Evolutionary conservation across 2,888 invertebrate species (phyloP), one percentile per base, ranked within the genome.

Genomic region (Archaeoteleia sp.): DNA sequence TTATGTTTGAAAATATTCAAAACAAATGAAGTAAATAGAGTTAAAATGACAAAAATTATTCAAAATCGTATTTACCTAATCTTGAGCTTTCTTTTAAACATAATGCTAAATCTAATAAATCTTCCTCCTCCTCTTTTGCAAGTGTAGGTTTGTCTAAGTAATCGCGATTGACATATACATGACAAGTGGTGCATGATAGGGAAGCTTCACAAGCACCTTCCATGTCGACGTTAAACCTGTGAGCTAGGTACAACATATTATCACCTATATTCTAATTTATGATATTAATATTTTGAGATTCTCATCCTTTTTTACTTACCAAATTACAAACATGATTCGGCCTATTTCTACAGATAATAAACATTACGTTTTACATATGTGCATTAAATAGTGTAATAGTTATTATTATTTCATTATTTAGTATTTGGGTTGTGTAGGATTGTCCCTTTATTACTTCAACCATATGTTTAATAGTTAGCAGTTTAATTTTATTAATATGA

Each of bases 201-300:
- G 98, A 98, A 0, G 98, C 99, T 87, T 99, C 99, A 87, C 99
- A 99, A 0, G 99, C 98, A 57, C 95, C 97, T 91, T 99, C 98
- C 91, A 99, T 93, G 82, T 95, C 95, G 75, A 99, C 91, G 55
- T 92, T 93, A 87, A 96, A 90, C 82, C 96, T 90, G 83, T 98
- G 97, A 1, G 98, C 98, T 78, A 99, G 87, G 86, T 97, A 97
- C 76, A 99, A 87, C 0, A 93, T 90, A 87, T 98, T 99, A 84
- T 99, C 98, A 0, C 99, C 99, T 46, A 98, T 88, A 90, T 98
- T 98, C 7, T 98, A n/a, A n/a, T n/a, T 99, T 83, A 88, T 89
- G 0, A 99, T 89, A 69, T 90, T 88, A 27, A 89, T 87, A 78
- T 87, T 90, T 51, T 92, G n/a, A n/a, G n/a, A n/a, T n/a, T 92